These are phyloP conservation scores for Diaphora mendica DNA, from an alignment of 2,888 invertebrate species.

Conservation along the genomic window DNA sequence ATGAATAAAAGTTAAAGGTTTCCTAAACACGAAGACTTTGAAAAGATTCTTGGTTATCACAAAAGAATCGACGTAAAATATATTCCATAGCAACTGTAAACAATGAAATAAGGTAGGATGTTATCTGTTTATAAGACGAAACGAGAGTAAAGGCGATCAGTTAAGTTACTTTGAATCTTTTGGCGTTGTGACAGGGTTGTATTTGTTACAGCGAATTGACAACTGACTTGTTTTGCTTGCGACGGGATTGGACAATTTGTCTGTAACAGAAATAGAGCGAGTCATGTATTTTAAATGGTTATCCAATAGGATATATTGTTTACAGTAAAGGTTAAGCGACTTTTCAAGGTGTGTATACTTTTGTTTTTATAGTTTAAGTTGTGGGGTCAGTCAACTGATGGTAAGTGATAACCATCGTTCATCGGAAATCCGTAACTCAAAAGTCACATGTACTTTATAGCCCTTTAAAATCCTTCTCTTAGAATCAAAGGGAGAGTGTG, in stretches of 20 bases:
- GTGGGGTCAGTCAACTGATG: no score
- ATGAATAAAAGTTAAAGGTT: constrained; percentile 8
- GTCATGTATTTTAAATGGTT: neutral
- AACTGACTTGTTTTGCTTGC: neutral
- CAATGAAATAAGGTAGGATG: constrained; percentile 11
- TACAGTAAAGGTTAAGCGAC: neutral
- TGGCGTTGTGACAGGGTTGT: neutral
- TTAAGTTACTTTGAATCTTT: neutral
- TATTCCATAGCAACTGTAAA: constrained; percentile 4
- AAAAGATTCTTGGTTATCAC: constrained; percentile 14
- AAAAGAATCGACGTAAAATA: constrained; percentile 16
- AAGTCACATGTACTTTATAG: no score
- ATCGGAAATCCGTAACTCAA: no score
- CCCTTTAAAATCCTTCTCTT: no score
- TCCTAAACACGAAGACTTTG: neutral
- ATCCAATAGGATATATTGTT: neutral
- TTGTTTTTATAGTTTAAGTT: neutral
- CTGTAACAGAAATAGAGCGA: neutral
- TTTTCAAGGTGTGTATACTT: neutral
- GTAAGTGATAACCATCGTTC: no score
- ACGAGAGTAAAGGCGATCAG: neutral
- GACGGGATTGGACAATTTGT: neutral
- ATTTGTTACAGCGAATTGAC: neutral
- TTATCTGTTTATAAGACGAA: constrained; percentile 14
- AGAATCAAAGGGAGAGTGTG: no score